phyloP scores from a whole-genome alignment of 2,888 invertebrate species.

The Nephrotoma flavescens region DNA sequence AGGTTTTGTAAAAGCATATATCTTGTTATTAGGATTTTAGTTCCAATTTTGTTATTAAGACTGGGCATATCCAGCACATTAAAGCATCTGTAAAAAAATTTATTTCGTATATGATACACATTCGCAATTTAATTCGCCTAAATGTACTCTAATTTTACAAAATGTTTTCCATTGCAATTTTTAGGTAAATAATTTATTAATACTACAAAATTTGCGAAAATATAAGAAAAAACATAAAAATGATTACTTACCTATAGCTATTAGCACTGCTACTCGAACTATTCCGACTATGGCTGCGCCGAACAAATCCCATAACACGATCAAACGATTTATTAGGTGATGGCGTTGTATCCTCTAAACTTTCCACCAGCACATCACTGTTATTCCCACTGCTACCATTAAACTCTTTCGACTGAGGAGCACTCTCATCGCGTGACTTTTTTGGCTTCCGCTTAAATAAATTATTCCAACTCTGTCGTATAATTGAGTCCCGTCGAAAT shows the following conservation, averaged over 20 bases:
- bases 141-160: no score
- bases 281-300: background rate
- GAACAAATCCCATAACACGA: background rate
- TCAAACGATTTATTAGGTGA: background rate
- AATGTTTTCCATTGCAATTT: no score
- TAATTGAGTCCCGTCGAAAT: background rate
- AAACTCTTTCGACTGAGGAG: background rate
- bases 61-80: no score
- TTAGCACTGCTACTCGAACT: background rate
- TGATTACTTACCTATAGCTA: background rate
- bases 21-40: no score
- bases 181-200: no score
- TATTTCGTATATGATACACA: no score
- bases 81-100: no score
- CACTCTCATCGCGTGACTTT: background rate
- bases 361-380: background rate
- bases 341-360: background rate
- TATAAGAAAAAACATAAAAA: background rate
- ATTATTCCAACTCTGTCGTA: constrained; percentile 6
- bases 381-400: background rate
- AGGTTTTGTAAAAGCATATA: no score
- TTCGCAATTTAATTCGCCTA: no score
- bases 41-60: no score
- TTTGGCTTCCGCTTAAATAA: background rate
- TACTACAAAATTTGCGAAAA: background rate